Percentiles rank a stretch among this genome's conserved stretches.
Evolutionary conservation across 2,888 invertebrate species (phyloP).

Genomic region (Adelognathus sp.): DNA sequence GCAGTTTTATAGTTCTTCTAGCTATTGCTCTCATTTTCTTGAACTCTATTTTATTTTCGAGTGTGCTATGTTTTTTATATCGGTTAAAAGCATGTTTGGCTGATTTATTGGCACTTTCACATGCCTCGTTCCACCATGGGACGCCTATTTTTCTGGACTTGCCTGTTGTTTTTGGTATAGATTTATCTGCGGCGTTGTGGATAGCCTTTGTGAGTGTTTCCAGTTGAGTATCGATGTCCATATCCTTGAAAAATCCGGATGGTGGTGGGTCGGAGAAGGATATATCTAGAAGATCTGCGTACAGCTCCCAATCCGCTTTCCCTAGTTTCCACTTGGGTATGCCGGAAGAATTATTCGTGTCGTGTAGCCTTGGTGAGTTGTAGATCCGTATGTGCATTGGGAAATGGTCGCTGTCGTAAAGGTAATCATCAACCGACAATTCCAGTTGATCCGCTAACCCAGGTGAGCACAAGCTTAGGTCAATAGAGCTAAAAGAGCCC

Average conservation of each 20-base stretch:
- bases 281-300: background rate
- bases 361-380: background rate
- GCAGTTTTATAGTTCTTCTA: constrained; percentile 44
- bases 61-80: constrained; percentile 51
- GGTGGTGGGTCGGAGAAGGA: background rate
- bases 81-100: constrained; percentile 52
- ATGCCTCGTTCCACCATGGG: constrained; percentile 52
- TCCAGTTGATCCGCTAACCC: constrained; percentile 13
- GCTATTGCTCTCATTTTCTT: constrained; percentile 55
- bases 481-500: constrained; percentile 49
- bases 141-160: background rate
- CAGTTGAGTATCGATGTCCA: background rate
- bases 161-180: constrained; percentile 11
- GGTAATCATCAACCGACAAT: constrained; percentile 25
- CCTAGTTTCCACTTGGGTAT: constrained; percentile 14
- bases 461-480: constrained; percentile 40
- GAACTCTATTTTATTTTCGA: constrained; percentile 46
- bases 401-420: constrained; percentile 54
- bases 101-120: constrained; percentile 38
- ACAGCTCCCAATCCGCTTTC: constrained; percentile 29
- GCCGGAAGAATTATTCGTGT: background rate
- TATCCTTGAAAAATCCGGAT: background rate
- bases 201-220: background rate
- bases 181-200: background rate
- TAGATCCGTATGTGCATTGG: constrained; percentile 36